phyloP scores from a whole-genome alignment of 2,797 vertebrate species.

The Danio aesculapii region DNA sequence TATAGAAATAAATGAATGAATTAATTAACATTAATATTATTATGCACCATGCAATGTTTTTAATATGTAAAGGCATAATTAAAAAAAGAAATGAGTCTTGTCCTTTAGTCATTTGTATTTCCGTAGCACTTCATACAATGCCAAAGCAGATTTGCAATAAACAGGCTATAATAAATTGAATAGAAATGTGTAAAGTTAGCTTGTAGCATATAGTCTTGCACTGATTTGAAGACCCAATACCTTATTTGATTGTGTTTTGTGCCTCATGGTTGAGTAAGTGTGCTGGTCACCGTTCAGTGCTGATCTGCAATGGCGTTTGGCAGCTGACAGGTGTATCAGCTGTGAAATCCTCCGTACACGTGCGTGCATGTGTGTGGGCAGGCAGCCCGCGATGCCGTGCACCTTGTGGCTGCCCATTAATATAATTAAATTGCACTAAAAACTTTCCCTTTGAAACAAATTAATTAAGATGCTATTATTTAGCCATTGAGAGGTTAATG shows the following conservation, averaged over 20 bases:
- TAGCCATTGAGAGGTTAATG: slow-evolving; percentile 91
- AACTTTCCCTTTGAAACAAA: slow-evolving; percentile 84
- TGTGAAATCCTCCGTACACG: slow-evolving; percentile 22
- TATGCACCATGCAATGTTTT: no score
- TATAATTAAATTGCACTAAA: slow-evolving; percentile 82
- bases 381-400: slow-evolving; percentile 59
- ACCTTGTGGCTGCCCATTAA: slow-evolving; percentile 77
- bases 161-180: no score
- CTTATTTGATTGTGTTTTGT: slow-evolving; percentile 8
- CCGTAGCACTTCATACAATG: no score
- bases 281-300: slow-evolving; percentile 23
- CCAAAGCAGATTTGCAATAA: no score
- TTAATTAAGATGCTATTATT: slow-evolving; percentile 88
- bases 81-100: no score
- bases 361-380: slow-evolving; percentile 53
- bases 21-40: no score
- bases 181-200: not conserved
- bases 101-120: no score
- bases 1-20: no score
- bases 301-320: slow-evolving; percentile 25
- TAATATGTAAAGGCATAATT: no score
- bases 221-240: not conserved
- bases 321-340: slow-evolving; percentile 37
- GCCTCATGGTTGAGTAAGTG: slow-evolving; percentile 12
- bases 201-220: not conserved